Evolutionary conservation across 2,113 vertebrate species (phyloP).

Genomic region (Notechis scutatus): DNA sequence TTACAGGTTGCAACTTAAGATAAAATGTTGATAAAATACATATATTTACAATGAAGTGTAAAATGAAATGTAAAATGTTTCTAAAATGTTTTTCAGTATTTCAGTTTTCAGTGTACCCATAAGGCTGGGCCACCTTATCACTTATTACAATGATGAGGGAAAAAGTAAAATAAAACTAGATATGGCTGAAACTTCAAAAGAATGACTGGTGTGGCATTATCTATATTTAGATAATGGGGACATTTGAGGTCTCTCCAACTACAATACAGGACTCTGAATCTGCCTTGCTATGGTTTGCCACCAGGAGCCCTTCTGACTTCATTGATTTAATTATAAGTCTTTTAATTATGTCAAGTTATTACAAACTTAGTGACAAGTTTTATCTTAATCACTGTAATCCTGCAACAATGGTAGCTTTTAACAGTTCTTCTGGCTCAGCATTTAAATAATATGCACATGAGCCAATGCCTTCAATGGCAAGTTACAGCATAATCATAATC

Average conservation of each 20-base stretch:
- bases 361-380: background rate
- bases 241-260: background rate
- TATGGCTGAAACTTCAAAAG: background rate
- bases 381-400: conserved; percentile 50
- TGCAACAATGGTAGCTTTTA: conserved; percentile 46
- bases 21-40: background rate
- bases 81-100: background rate
- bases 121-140: background rate
- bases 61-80: background rate
- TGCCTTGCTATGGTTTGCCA: background rate
- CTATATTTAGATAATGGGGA: background rate
- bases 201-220: background rate
- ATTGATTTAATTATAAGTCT: background rate
- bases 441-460: conserved; percentile 1
- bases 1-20: background rate
- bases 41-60: background rate
- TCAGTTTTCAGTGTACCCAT: background rate
- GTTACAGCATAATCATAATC: background rate
- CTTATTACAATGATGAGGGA: background rate
- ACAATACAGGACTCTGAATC: background rate
- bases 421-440: background rate
- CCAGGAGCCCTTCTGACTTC: background rate
- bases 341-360: background rate
- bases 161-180: background rate
- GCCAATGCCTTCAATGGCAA: background rate